phyloP scores from a whole-genome alignment of 2,797 vertebrate species.

The Sebastes variabilis region DNA sequence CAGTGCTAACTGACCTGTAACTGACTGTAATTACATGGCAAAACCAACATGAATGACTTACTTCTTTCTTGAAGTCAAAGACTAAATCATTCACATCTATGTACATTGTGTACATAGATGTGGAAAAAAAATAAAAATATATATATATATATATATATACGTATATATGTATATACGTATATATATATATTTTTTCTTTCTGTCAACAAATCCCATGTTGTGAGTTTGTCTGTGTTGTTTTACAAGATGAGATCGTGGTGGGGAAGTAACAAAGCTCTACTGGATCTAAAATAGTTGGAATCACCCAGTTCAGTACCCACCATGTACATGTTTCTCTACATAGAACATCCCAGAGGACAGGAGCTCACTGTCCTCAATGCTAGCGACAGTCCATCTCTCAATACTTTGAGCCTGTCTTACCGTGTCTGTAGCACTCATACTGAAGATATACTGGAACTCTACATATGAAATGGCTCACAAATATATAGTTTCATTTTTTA shows the following conservation, averaged over 20 bases:
- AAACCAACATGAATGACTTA: background rate
- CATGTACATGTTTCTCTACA: background rate
- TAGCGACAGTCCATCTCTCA: background rate
- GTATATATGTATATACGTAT: too few relatives aligned
- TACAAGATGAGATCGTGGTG: background rate
- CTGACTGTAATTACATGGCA: background rate
- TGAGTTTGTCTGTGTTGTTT: background rate
- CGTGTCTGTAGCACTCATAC: background rate
- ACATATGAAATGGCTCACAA: background rate
- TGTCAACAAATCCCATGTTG: background rate
- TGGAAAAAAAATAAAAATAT: too few relatives aligned
- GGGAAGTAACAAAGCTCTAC: background rate
- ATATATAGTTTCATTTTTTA: background rate
- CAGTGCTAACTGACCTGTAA: background rate
- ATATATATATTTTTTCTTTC: background rate
- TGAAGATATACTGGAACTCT: background rate
- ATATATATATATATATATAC: too few relatives aligned
- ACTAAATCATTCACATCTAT: background rate
- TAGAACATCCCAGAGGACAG: background rate
- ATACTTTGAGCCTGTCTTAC: background rate
- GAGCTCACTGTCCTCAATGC: background rate
- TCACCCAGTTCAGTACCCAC: background rate
- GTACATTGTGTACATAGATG: background rate
- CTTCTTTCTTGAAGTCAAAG: background rate
- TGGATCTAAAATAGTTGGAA: background rate